Evolutionary conservation across 23 tunicate species (phyloP), one percentile per base, ranked within the genome.

Genomic region (Halocynthia aurantium): DNA sequence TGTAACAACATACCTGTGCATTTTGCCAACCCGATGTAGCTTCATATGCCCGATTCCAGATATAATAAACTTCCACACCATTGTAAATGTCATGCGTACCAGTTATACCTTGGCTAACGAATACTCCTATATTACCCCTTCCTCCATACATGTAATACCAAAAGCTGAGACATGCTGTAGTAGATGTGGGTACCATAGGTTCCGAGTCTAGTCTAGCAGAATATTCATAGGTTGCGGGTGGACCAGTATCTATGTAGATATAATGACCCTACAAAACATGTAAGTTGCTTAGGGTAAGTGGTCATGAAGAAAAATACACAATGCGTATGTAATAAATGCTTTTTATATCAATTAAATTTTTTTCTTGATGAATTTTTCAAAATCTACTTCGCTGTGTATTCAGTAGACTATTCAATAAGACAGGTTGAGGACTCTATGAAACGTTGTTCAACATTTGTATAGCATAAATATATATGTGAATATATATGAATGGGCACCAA

Each of bases 71-170:
- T 58, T 85, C 76, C 21, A 77, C 69, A n/a, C 69, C 83, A 50
- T 82, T 83, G 10, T 81, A 85, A 65, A 86, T 31, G 50, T 86
- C 73, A 65, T 82, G 92, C 10, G 88, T 84, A 67, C 85, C 93
- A n/a, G 85, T 80, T 52, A 82, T 82, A 17, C 93, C 88, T 12
- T 86, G 85, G 50, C 71, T 78, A 18, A 92, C 61, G 62, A 13
- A 57, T 6, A 92, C 88, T 7, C 79, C 57, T 51, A 92, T 50
- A 6, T 77, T 55, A 8, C 92, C 98, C 11, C 80, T 82, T 15
- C 51, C 61, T 6, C 98, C 98, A 57, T 72, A 65, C 88, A 92
- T 82, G 62, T 73, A 67, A 55, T 86, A 92, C 93, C 93, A 92
- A 60, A 92, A 92, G 8, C 67, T 61, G 50, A 92, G 22, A 74